Base-by-base conservation (phyloP, 2,113 vertebrate species). In the Catharus fuscescens region DNA sequence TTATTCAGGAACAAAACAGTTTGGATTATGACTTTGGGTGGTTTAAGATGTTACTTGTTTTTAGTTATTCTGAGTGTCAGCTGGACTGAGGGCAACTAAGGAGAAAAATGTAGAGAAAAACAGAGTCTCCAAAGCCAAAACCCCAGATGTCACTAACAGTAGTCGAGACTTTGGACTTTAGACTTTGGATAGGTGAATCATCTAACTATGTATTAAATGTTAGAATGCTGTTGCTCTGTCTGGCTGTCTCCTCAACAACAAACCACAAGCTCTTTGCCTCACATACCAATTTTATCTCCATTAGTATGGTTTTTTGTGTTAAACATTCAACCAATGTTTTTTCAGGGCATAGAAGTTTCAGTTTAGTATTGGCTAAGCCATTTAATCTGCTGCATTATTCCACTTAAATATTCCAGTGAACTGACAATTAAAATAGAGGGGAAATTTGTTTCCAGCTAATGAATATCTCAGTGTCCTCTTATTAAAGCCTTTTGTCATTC, bases 401-500 rank as follows among this genome's bases (percentile, higher is more conserved):
- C 57, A 84, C 80, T 88, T 61, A 72, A 90, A 82, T 23, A 20
- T 79, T 76, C 24, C 61, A 60, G 14, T 72, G 53, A 92, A 59
- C 71, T 82, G 70, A 3, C 83, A 53, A 70, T n/a, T 85, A 91
- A 78, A 95, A 90, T 10, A 81, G 69, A 91, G 19, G 3, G 32
- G 16, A 73, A 72, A 72, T 45, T 5, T 53, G 10, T 65, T 90
- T 82, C 61, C 34, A 32, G 18, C 53, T 85, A 79, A 60, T 47
- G 26, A 18, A 53, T 20, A 67, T 62, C 53, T 87, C 38, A 32
- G 2, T 9, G 44, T 84, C 44, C 32, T 73, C 32, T 74, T 87
- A 60, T 79, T 77, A 76, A 94, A 87, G 31, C 34, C 21, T 32
- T 95, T 85, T 56, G 14, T 79, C 61, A 89, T 80, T 73, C 56